A percentile compares a stretch with the other conserved stretches of the same genome.
Evolutionary conservation across 2,797 vertebrate species (phyloP).

Genomic region (Toxotes lorentzi): DNA sequence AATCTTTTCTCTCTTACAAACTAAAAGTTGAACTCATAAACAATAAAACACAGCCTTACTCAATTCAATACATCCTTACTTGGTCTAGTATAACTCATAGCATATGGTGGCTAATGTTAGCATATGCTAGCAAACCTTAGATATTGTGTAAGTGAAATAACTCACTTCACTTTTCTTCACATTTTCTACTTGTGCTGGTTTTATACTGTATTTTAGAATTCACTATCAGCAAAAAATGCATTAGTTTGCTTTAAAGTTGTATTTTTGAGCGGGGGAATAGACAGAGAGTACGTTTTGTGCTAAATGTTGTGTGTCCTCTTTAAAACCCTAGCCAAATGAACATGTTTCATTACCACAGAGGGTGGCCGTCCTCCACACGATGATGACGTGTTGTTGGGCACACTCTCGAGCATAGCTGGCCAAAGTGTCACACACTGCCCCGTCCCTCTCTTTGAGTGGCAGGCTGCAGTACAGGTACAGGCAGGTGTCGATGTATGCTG

Average conservation of each 20-base stretch:
- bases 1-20: too few relatives aligned
- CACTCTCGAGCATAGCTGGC: slow-evolving; percentile 90
- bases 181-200: too few relatives aligned
- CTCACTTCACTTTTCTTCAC: too few relatives aligned
- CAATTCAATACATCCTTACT: too few relatives aligned
- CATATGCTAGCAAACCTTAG: too few relatives aligned
- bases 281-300: not conserved
- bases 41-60: too few relatives aligned
- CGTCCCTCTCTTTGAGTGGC: slow-evolving; percentile 26
- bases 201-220: too few relatives aligned
- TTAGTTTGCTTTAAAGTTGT: not conserved
- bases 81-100: too few relatives aligned
- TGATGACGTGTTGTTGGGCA: slow-evolving; percentile 79
- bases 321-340: not conserved
- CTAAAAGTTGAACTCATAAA: too few relatives aligned
- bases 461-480: slow-evolving; percentile 86
- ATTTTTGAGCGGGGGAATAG: not conserved
- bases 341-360: slow-evolving; percentile 86
- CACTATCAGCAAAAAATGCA: not conserved
- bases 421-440: slow-evolving; percentile 87
- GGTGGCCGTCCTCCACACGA: slow-evolving; percentile 85
- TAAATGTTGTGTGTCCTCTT: not conserved
- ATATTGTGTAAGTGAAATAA: too few relatives aligned
- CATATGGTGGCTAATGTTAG: too few relatives aligned
- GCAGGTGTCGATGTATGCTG: slow-evolving; percentile 87